Percentiles rank a stretch among this genome's conserved stretches.
phyloP scores from a whole-genome alignment of 2,888 invertebrate genomes.

The Pediacus dermestoides region DNA sequence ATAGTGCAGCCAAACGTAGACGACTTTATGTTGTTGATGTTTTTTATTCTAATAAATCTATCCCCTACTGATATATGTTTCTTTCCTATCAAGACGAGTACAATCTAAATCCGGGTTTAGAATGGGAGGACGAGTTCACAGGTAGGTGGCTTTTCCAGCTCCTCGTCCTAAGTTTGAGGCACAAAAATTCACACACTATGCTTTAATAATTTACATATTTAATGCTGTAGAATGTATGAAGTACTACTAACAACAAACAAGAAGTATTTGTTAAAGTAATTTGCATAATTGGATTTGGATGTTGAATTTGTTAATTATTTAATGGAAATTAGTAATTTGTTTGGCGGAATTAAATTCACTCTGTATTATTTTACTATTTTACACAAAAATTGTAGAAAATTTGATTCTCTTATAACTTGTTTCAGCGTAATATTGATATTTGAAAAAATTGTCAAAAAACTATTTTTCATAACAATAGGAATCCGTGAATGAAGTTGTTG shows the following conservation, averaged over 20 bases:
- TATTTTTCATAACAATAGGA: too few relatives aligned
- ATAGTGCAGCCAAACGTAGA: constrained; percentile 26
- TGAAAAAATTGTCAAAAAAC: too few relatives aligned
- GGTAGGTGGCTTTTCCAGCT: constrained; percentile 71
- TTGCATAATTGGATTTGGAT: too few relatives aligned
- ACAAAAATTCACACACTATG: not conserved
- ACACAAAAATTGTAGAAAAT: too few relatives aligned
- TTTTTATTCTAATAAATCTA: constrained; percentile 34
- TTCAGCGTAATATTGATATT: too few relatives aligned
- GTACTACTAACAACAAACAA: constrained; percentile 4
- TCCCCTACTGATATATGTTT: constrained; percentile 46
- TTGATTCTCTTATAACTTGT: too few relatives aligned
- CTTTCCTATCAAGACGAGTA: constrained; percentile 91
- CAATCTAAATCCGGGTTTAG: constrained; percentile 99
- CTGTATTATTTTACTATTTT: too few relatives aligned
- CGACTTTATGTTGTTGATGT: constrained; percentile 14
- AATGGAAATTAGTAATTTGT: too few relatives aligned
- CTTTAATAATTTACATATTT: constrained; percentile 4
- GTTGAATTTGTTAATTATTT: too few relatives aligned
- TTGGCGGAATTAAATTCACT: too few relatives aligned
- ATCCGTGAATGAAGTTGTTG: too few relatives aligned
- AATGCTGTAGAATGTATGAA: constrained; percentile 6
- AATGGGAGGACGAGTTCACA: constrained; percentile 99
- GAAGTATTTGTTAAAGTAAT: too few relatives aligned
- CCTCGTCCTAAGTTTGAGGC: constrained; percentile 29